A percentile compares a stretch with the other conserved stretches of the same genome.
Evolutionary conservation across 2,113 vertebrate genomes (phyloP).

Genomic region (western clawed frog (Xenopus tropicalis)): DNA sequence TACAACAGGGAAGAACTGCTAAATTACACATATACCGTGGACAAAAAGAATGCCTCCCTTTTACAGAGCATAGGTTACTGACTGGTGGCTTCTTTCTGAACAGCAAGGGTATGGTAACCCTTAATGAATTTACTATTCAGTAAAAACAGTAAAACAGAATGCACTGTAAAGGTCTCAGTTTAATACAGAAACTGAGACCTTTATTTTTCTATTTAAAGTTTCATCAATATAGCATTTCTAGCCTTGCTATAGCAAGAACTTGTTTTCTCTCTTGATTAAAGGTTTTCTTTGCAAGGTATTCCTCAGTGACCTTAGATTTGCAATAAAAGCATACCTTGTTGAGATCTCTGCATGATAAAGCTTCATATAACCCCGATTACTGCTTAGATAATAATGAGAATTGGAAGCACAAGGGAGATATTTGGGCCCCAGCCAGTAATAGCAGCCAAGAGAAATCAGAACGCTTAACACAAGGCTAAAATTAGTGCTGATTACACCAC

Average conservation of each 20-base stretch:
- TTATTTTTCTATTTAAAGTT: neutral
- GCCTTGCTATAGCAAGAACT: too few relatives aligned
- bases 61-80: too few relatives aligned
- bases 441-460: slow-evolving; percentile 51
- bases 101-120: too few relatives aligned
- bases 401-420: slow-evolving; percentile 46
- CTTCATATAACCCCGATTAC: slow-evolving; percentile 49
- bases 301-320: slow-evolving; percentile 50
- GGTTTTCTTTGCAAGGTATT: slow-evolving; percentile 43
- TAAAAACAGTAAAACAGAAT: too few relatives aligned
- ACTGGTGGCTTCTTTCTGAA: too few relatives aligned
- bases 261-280: slow-evolving; percentile 31
- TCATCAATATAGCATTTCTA: too few relatives aligned
- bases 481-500: slow-evolving; percentile 49
- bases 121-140: too few relatives aligned
- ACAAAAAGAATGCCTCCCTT: too few relatives aligned
- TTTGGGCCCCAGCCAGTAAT: slow-evolving; percentile 52
- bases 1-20: too few relatives aligned
- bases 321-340: slow-evolving; percentile 50
- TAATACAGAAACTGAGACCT: neutral
- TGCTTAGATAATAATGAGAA: slow-evolving; percentile 55
- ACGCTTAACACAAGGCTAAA: slow-evolving; percentile 42
- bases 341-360: slow-evolving; percentile 55
- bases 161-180: neutral
- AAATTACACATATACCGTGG: too few relatives aligned